Percentiles rank a stretch among this genome's conserved stretches.
phyloP scores from a whole-genome alignment of 2,797 vertebrate species.

The Leptodactylus fallax region DNA sequence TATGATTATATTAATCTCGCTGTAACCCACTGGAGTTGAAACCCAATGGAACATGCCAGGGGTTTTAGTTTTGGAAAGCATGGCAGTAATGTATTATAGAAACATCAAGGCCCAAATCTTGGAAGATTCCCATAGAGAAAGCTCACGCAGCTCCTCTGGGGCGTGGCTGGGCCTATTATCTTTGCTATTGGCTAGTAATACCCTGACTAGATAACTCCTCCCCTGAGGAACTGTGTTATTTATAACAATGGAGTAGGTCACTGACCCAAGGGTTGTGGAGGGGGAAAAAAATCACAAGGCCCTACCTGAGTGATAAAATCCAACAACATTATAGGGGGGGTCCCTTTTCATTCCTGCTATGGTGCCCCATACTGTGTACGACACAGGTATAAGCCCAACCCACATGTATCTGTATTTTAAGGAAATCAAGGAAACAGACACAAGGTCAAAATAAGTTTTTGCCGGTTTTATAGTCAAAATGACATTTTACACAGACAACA shows the following conservation, averaged over 20 bases:
- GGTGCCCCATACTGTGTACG: neutral
- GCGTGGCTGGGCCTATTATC: neutral
- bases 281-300: neutral
- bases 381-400: neutral
- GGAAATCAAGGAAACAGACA: conserved; percentile 68
- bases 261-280: neutral
- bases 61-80: no score
- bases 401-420: neutral
- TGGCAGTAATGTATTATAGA: no score
- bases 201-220: neutral
- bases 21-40: no score
- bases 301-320: neutral
- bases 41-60: no score
- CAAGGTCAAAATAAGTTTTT: conserved; percentile 69
- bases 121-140: no score
- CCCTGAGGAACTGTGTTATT: neutral
- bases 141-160: no score
- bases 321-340: neutral
- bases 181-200: neutral
- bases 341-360: neutral
- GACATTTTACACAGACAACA: conserved; percentile 79
- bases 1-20: no score
- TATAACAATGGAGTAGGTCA: neutral
- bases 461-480: conserved; percentile 81
- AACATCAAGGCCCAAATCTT: no score